Evolutionary conservation across 2,888 invertebrate genomes (phyloP).

Genomic region (Heliconius ethilla): DNA sequence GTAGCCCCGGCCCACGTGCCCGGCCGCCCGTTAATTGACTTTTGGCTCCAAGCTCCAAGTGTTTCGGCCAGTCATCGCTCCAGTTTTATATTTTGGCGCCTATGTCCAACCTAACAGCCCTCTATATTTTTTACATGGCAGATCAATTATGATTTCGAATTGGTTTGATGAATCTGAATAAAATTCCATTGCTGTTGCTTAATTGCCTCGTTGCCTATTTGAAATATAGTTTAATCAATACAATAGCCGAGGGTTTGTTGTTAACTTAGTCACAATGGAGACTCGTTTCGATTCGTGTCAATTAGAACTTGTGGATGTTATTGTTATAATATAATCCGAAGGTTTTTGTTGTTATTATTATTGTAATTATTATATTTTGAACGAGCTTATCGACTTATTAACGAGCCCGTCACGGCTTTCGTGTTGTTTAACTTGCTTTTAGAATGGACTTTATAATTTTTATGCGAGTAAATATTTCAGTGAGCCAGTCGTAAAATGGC

Average conservation of each 20-base stretch:
- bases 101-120: constrained; percentile 77
- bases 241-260: constrained; percentile 57
- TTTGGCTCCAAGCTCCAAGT: constrained; percentile 71
- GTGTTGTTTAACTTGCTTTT: not conserved
- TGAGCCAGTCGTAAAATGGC: constrained; percentile 44
- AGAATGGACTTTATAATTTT: constrained; percentile 21
- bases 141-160: constrained; percentile 81
- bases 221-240: constrained; percentile 75
- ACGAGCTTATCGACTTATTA: constrained; percentile 16
- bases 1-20: constrained; percentile 66
- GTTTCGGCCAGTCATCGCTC: constrained; percentile 78
- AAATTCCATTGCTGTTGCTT: constrained; percentile 79
- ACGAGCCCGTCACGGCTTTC: constrained; percentile 15
- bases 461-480: constrained; percentile 28
- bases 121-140: constrained; percentile 78
- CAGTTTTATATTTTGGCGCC: constrained; percentile 80
- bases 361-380: constrained; percentile 10
- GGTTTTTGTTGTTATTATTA: constrained; percentile 13
- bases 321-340: constrained; percentile 31
- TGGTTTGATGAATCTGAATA: constrained; percentile 81
- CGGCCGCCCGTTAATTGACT: constrained; percentile 75
- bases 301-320: constrained; percentile 35
- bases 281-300: constrained; percentile 47
- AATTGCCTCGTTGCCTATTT: constrained; percentile 77
- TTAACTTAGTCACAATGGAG: constrained; percentile 50